Evolutionary conservation across 1,140 invertebrate species (phyloP).

Genomic region (Lepidurus arcticus): DNA sequence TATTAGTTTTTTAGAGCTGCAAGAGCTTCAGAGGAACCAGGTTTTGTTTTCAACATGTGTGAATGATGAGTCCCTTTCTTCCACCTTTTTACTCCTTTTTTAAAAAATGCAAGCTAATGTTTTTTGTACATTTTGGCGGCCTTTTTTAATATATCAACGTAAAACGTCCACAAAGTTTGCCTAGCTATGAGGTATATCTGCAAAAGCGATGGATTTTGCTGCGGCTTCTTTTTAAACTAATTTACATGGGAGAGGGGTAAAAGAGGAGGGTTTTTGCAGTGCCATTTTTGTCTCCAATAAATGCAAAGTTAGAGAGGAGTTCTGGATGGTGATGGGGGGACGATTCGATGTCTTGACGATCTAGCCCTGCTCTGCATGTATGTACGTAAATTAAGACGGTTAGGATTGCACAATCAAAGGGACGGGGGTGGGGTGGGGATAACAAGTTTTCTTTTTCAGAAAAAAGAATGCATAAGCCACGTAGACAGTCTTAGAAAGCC

Average conservation of each 20-base stretch:
- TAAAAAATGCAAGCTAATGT: not conserved
- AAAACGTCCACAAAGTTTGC: slow-evolving; percentile 1
- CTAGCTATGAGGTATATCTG: slow-evolving; percentile 18
- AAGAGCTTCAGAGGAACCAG: slow-evolving; percentile 7
- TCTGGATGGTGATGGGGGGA: not conserved
- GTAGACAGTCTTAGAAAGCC: not conserved
- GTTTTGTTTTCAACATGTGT: not conserved
- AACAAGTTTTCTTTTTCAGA: not conserved
- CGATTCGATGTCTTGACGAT: slow-evolving; percentile 15
- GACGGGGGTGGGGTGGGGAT: not conserved
- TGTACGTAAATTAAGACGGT: not conserved
- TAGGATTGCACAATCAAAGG: slow-evolving; percentile 15
- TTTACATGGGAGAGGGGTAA: not conserved
- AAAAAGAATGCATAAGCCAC: slow-evolving; percentile 5
- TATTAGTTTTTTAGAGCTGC: not conserved
- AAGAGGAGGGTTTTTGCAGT: not conserved
- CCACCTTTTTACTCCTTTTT: not conserved
- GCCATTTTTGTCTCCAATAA: not conserved
- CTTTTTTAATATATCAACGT: slow-evolving; percentile 9
- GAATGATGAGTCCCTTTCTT: not conserved
- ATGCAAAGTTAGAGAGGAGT: not conserved
- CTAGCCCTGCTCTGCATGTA: not conserved
- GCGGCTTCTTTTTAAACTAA: not conserved
- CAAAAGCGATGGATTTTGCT: slow-evolving; percentile 21
- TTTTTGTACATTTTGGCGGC: slow-evolving; percentile 18